Evolutionary conservation across 1,140 invertebrate species (phyloP), one percentile per base, ranked within the genome.

Genomic region (Drosophila teissieri): DNA sequence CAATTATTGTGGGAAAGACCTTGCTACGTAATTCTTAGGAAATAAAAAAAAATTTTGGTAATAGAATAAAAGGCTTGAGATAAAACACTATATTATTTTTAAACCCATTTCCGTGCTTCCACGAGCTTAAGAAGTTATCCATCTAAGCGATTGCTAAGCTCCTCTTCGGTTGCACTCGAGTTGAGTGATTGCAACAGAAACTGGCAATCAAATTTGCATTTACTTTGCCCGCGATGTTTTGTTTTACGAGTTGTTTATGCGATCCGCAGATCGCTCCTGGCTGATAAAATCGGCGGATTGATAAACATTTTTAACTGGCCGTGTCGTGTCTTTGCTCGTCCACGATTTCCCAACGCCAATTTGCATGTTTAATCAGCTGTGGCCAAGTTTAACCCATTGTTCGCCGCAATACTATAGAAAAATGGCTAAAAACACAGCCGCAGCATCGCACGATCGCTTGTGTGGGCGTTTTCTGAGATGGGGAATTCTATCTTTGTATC

Each of bases 311-410:
- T 86, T 48, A 81, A 45, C 64, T 63, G 82, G 67, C 80, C 64
- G 67, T 83, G 73, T 86, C 81, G 80, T 76, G 78, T 84, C 57
- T 73, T 58, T 57, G 60, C 68, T 80, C 70, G 45, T 79, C 75
- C 83, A 84, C 84, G 84, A 89, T 89, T 89, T 89, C 79, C 74
- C 73, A 78, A 78, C 58, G 58, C 52, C 76, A 78, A 78, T 78
- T 78, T 78, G 84, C 80, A 89, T 89, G 84, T 88, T 89, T 88
- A 88, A 88, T 84, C 84, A 88, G 65, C 80, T 83, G 83, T 78
- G 67, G 70, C 64, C 74, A 58, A 75, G 78, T 80, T 80, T 75
- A 80, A 61, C 42, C 72, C 80, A 89, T 88, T 89, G 83, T 88
- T 80, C 52, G 52, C 48, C 64, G 72, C 64, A 82, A 78, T 69